Evolutionary conservation across 1,140 invertebrate genomes (phyloP).

Genomic region (Metaphire vulgaris): DNA sequence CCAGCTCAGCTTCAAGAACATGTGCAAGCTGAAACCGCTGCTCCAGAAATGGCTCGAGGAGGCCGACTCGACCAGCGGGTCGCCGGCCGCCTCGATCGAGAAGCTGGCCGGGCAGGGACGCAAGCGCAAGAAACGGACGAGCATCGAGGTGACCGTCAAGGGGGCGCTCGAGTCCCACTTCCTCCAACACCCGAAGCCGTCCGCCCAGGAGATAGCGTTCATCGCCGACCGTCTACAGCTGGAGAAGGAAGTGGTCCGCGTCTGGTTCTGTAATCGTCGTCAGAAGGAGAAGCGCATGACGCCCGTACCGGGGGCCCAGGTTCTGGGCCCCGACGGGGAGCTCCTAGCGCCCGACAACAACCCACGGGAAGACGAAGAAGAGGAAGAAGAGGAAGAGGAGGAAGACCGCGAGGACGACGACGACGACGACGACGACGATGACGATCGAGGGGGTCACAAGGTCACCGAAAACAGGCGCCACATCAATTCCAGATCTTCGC

Average conservation of each 20-base stretch:
- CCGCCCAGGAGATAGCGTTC: constrained; percentile 90
- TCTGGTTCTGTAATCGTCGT: constrained; percentile 90
- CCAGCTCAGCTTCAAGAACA: constrained; percentile 98
- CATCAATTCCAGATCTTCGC: background rate
- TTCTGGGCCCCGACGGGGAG: background rate
- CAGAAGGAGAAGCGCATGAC: constrained; percentile 88
- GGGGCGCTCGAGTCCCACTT: constrained; percentile 96
- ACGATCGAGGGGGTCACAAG: background rate
- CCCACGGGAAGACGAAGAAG: background rate
- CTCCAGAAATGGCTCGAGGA: constrained; percentile 99
- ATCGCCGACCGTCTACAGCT: constrained; percentile 90
- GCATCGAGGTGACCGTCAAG: constrained; percentile 97
- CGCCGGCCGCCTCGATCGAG: constrained; percentile 84
- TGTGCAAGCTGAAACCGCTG: constrained; percentile 98
- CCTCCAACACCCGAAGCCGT: constrained; percentile 96
- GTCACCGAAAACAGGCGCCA: background rate
- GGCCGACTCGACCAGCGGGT: constrained; percentile 93
- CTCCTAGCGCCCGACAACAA: background rate
- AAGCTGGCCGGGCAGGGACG: constrained; percentile 95
- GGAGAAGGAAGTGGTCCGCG: constrained; percentile 92
- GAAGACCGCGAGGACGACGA: background rate
- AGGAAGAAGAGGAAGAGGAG: background rate
- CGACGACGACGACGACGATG: background rate
- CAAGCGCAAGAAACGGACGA: constrained; percentile 97
- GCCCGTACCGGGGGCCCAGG: background rate